Evolutionary conservation across 2,113 vertebrate species (phyloP), one percentile per base, ranked within the genome.

Genomic region (Toxostoma redivivum): DNA sequence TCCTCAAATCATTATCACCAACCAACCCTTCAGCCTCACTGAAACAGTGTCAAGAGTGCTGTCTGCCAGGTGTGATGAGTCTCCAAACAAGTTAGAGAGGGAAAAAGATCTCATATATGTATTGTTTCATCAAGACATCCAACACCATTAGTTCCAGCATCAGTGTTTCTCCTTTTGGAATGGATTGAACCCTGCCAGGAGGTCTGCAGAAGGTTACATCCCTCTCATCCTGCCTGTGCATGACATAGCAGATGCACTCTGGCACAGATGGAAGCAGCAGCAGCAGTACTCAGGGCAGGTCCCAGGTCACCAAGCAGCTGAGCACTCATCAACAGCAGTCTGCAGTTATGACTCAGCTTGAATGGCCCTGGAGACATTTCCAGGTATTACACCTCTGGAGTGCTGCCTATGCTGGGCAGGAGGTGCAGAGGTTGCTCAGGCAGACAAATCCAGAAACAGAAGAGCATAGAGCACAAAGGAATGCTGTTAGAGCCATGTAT

Each of bases 381-480:
- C 56, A 65, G 66, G 37, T 82, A 89, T 70, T 91, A 47, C 42
- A 62, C 60, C 56, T 60, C 48, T 22, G 23, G 31, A 42, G 54
- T 5, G 30, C 42, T 51, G 4, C 3, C 70, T 19, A 17, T 93
- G 78, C 31, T 0, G 3, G 40, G 45, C 4, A 5, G 67, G 44
- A 91, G 50, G 13, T 9, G 5, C 66, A 81, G 58, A 89, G 33
- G 33, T 57, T 25, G 0, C 44, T 66, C 0, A 0, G 40, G 11
- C 12, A 44, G n/a, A 37, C 11, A 45, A 21, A 50, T 65, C 35
- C 65, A 9, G 18, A 56, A 78, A 47, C 5, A 81, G 72, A 81
- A 61, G 20, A 50, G 22, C 44, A 51, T 2, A 35, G 6, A 53
- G 51, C 56, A 38, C 44, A 77, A 45, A 76, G n/a, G 33, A 82